These are phyloP conservation scores for Channa argus DNA, from an alignment of 2,113 vertebrate species.

Conservation along the genomic window DNA sequence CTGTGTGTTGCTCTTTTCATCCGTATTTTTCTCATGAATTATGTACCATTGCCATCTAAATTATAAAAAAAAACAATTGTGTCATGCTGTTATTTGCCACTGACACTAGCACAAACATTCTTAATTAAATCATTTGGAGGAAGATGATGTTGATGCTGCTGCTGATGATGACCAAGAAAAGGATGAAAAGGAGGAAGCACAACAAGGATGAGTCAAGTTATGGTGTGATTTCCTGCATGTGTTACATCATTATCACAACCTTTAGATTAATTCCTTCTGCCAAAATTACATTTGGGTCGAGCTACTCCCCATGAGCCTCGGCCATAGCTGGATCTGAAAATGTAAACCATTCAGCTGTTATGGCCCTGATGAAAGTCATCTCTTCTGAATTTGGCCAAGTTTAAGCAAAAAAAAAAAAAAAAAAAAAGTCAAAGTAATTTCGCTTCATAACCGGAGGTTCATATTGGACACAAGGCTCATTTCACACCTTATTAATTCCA, in stretches of 20 bases:
- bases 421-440: conserved; percentile 12
- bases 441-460: background rate
- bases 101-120: background rate
- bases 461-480: conserved; percentile 12
- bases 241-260: conserved; percentile 32
- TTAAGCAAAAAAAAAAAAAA: background rate
- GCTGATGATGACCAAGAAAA: conserved; percentile 24
- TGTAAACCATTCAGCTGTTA: conserved; percentile 14
- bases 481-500: conserved; percentile 29
- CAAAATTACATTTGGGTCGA: background rate
- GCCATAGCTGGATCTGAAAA: conserved; percentile 5
- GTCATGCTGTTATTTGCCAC: background rate
- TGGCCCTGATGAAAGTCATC: conserved; percentile 1
- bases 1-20: background rate
- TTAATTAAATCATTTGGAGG: background rate
- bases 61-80: background rate
- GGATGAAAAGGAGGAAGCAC: conserved; percentile 4
- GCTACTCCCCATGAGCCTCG: background rate
- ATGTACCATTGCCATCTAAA: background rate
- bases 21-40: background rate
- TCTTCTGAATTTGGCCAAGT: conserved; percentile 15
- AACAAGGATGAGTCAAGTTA: conserved; percentile 40
- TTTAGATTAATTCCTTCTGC: background rate
- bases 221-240: conserved; percentile 43
- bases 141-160: conserved; percentile 17